Base-by-base conservation (phyloP, 2,888 invertebrate genomes). In the Dynastes hyllus region DNA sequence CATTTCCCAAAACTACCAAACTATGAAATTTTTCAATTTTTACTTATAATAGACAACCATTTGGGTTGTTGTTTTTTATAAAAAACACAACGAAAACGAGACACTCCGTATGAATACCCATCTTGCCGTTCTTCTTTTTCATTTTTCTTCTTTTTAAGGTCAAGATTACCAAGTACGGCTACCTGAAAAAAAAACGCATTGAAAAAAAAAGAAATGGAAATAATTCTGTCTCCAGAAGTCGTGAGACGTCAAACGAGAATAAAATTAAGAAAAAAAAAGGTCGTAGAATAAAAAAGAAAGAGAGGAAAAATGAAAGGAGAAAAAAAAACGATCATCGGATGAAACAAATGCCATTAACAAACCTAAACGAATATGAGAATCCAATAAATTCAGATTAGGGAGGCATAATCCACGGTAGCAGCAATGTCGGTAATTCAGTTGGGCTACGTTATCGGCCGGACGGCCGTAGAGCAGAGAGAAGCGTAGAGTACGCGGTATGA, bases 321-420 rank as follows among this genome's bases (percentile, higher is more conserved):
- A 67, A 50, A 69, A 29, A 69, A 50, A 37, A 29, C 58, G 75
- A 45, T 53, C 67, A 61, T 58, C 75, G 76, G 61, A 75, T 65
- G 71, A 70, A 70, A 82, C 79, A 82, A 82, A 81, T 76, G 75
- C 77, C 80, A 81, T 81, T 82, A 81, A 82, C 81, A 79, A 82
- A 82, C 80, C 80, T 77, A 80, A 81, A 81, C 81, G 81, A 81
- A 82, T 80, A 81, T 80, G 80, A 81, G 78, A 87, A 86, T 85
- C 87, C 87, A 87, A 88, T 88, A 88, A 88, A 88, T 88, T 87
- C 86, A 85, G 87, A 86, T 88, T 88, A 87, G 85, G 86, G 84
- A 86, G 85, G 84, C 82, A 86, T 88, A 88, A 88, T 88, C 88
- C 87, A 88, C 88, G 86, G 88, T 88, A 88, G 88, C 87, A 81